Evolutionary conservation across 2,888 invertebrate species (phyloP).

Genomic region (Polia nebulosa): DNA sequence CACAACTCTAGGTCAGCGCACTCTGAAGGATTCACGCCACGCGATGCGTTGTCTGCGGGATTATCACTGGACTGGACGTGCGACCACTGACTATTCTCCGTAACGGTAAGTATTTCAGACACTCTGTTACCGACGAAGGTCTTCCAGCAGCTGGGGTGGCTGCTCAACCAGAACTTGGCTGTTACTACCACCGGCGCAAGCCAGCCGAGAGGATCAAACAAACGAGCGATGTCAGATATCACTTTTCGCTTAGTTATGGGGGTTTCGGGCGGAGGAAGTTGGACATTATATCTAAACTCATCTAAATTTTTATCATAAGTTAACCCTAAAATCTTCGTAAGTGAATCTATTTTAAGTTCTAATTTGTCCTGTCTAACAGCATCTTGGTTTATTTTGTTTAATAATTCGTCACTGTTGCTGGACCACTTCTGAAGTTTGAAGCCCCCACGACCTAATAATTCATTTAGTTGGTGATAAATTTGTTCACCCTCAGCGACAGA

Average conservation of each 20-base stretch:
- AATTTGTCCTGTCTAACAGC: background rate
- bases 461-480: background rate
- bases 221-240: background rate
- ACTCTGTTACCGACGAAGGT: slow-evolving; percentile 4
- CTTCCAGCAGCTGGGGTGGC: slow-evolving; percentile 13
- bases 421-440: background rate
- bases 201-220: background rate
- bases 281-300: background rate
- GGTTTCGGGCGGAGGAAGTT: background rate
- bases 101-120: slow-evolving; percentile 8
- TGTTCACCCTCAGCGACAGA: too few species aligned
- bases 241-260: background rate
- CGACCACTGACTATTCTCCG: slow-evolving; percentile 1
- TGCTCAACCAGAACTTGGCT: slow-evolving; percentile 8
- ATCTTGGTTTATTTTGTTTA: background rate
- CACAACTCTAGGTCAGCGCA: background rate
- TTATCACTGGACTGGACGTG: slow-evolving; percentile 12
- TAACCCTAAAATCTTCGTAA: background rate
- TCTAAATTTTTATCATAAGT: background rate
- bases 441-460: background rate
- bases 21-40: background rate
- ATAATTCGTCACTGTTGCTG: background rate
- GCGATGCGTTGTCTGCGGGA: background rate
- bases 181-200: slow-evolving; percentile 1
- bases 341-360: background rate